A percentile compares a stretch with the other conserved stretches of the same genome.
Conservation (phyloP, 2,797 vertebrate genomes). For the Sebastes alutus region DNA sequence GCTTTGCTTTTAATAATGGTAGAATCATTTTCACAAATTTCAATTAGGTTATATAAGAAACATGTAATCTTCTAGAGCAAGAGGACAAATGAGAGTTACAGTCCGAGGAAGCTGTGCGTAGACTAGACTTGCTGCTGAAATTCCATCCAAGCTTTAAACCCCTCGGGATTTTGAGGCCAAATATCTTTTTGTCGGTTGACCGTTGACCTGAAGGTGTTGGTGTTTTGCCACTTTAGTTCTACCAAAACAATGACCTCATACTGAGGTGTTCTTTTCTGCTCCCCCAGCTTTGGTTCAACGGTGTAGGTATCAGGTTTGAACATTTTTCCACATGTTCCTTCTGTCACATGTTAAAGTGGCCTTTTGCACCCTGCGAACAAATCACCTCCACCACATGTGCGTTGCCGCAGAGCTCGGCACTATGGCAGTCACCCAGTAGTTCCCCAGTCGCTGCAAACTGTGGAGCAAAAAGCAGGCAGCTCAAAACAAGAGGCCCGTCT, state of each 20-base stretch:
- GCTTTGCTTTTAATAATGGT: slow-evolving; percentile 46
- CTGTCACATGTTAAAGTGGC: slow-evolving; percentile 22
- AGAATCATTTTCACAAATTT: slow-evolving; percentile 53
- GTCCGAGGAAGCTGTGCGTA: slow-evolving; percentile 6
- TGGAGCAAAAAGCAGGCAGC: slow-evolving; percentile 38
- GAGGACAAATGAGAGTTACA: slow-evolving; percentile 16
- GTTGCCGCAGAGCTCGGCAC: neutral
- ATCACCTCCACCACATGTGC: slow-evolving; percentile 16
- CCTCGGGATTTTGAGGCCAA: slow-evolving; percentile 22
- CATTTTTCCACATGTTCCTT: slow-evolving; percentile 57
- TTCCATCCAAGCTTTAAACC: slow-evolving; percentile 35
- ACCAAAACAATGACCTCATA: slow-evolving; percentile 66
- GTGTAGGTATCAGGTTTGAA: slow-evolving; percentile 42
- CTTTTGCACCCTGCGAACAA: slow-evolving; percentile 43
- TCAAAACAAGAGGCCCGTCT: slow-evolving; percentile 28
- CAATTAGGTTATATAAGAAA: slow-evolving; percentile 28
- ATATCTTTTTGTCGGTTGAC: slow-evolving; percentile 26
- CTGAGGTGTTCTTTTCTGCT: slow-evolving; percentile 18
- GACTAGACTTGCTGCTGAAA: slow-evolving; percentile 1
- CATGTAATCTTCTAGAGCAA: slow-evolving; percentile 25
- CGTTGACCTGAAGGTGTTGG: slow-evolving; percentile 56
- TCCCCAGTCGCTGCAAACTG: slow-evolving; percentile 17
- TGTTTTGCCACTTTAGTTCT: slow-evolving; percentile 55
- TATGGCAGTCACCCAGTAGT: slow-evolving; percentile 15
- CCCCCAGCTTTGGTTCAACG: neutral